A percentile compares a stretch with the other conserved stretches of the same genome.
Conservation (phyloP, 2,113 vertebrate species). For the Nerophis lumbriciformis region DNA sequence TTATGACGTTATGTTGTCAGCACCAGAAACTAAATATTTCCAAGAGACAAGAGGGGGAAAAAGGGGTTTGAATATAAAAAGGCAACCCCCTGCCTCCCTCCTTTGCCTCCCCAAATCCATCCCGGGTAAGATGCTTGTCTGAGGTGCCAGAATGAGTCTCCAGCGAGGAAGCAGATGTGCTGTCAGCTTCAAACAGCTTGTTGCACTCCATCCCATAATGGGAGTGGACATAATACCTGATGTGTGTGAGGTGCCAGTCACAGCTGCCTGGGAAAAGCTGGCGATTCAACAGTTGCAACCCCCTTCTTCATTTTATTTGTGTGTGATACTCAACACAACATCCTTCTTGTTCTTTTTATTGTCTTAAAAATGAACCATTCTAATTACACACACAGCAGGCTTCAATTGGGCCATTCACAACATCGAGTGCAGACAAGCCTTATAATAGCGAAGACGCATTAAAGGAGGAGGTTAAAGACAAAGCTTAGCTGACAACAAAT, state of each 20-base stretch:
- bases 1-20: conserved; percentile 1
- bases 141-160: conserved; percentile 82
- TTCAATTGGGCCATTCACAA: conserved; percentile 12
- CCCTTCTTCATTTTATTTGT: conserved; percentile 18
- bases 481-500: conserved; percentile 54
- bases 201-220: conserved; percentile 79
- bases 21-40: conserved; percentile 8
- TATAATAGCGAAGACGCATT: conserved; percentile 31
- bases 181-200: conserved; percentile 81
- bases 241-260: conserved; percentile 73
- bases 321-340: conserved; percentile 14
- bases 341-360: conserved; percentile 2
- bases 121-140: conserved; percentile 77
- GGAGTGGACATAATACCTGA: conserved; percentile 82
- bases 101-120: conserved; percentile 42
- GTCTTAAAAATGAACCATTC: conserved; percentile 2
- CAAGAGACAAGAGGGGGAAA: conserved; percentile 16
- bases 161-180: conserved; percentile 78
- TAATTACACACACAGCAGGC: conserved; percentile 12
- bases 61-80: conserved; percentile 48
- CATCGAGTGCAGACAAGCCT: conserved; percentile 12
- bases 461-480: conserved; percentile 44
- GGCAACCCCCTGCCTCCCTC: conserved; percentile 17
- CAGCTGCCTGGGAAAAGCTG: conserved; percentile 60
- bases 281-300: conserved; percentile 56